These are phyloP conservation scores for Ischnus inquisitorius DNA, from an alignment of 2,888 invertebrate genomes.

Conservation along the genomic window DNA sequence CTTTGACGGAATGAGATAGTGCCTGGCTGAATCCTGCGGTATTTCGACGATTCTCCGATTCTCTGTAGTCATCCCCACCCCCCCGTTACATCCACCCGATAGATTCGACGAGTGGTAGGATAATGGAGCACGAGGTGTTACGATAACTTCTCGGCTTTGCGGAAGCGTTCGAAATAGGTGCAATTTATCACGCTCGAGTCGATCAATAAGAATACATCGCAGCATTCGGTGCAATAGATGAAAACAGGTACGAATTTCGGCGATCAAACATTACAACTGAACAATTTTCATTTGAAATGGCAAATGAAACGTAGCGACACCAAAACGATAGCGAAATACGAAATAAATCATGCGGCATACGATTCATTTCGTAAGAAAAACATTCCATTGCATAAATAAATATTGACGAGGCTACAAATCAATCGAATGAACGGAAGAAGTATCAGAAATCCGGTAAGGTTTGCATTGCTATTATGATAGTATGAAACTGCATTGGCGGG, in stretches of 20 bases:
- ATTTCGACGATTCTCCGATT: constrained; percentile 34
- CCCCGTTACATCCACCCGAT: background rate
- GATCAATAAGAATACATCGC: background rate
- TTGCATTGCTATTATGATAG: too few species aligned
- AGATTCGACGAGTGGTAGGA: constrained; percentile 24
- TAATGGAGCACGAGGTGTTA: constrained; percentile 24
- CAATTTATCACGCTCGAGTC: background rate
- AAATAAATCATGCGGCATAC: too few species aligned
- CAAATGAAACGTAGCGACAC: background rate
- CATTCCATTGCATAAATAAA: background rate
- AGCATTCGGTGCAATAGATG: background rate
- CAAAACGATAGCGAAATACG: too few species aligned
- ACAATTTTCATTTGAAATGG: background rate
- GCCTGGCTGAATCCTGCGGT: constrained; percentile 37
- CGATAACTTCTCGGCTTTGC: constrained; percentile 25
- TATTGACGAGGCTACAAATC: too few species aligned
- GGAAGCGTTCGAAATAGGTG: constrained; percentile 8
- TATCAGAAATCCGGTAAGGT: background rate
- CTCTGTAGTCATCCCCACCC: background rate
- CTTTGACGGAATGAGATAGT: constrained; percentile 58
- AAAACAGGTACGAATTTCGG: background rate
- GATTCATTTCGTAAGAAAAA: background rate
- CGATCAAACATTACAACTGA: background rate
- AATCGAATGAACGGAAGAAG: background rate
- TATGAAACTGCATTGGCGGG: too few species aligned